Percentiles rank a stretch among this genome's conserved stretches.
These are phyloP conservation scores for Psilanteris sp. DNA, from an alignment of 1,140 invertebrate species.

Conservation along the genomic window DNA sequence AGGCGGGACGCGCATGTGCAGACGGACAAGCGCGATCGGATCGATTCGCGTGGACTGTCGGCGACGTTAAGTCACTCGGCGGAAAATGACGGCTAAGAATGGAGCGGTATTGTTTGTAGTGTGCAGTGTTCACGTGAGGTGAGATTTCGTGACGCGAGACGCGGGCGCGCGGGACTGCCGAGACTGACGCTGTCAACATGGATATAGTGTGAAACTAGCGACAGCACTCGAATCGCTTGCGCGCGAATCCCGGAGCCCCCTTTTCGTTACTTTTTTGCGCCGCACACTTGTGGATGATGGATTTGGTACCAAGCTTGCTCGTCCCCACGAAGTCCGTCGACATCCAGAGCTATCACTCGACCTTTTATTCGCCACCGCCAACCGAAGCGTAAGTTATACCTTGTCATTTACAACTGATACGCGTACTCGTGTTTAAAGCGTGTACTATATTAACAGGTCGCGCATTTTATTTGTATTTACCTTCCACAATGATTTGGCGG, in stretches of 20 bases:
- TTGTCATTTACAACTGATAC: too few relatives aligned
- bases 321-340: slow-evolving; percentile 71
- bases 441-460: too few relatives aligned
- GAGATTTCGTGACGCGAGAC: not conserved
- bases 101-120: slow-evolving; percentile 25
- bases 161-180: not conserved
- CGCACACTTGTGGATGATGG: slow-evolving; percentile 63
- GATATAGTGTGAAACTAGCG: slow-evolving; percentile 57
- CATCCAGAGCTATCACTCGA: slow-evolving; percentile 74
- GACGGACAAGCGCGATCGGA: slow-evolving; percentile 12
- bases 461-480: not conserved
- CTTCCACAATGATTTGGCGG: too few relatives aligned
- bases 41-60: slow-evolving; percentile 20
- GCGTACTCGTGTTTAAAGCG: too few relatives aligned
- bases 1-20: slow-evolving; percentile 41
- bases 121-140: slow-evolving; percentile 55
- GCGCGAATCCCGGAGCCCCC: not conserved
- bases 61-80: not conserved
- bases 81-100: slow-evolving; percentile 17
- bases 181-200: slow-evolving; percentile 26
- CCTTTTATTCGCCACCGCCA: slow-evolving; percentile 77
- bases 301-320: slow-evolving; percentile 69
- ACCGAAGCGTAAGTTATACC: slow-evolving; percentile 80
- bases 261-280: slow-evolving; percentile 6
- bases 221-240: slow-evolving; percentile 4